A percentile compares a stretch with the other conserved stretches of the same genome.
Evolutionary conservation across 2,113 vertebrate species (phyloP).

Genomic region (Protomyctophum bolini): DNA sequence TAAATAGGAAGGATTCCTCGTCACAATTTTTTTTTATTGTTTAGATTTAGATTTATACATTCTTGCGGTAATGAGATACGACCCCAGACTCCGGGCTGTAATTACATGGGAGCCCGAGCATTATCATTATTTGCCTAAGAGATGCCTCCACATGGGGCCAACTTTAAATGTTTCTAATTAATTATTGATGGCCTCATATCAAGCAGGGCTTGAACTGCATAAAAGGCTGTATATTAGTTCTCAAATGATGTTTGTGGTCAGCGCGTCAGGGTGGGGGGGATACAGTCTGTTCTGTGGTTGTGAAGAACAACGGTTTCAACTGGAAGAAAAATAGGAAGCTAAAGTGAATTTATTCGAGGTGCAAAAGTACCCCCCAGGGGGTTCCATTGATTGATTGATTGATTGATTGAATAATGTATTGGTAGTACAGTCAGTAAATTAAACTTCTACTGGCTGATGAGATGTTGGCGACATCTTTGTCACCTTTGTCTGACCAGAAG

Average conservation of each 20-base stretch:
- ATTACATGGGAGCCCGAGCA: slow-evolving; percentile 68
- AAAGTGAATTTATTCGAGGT: too few relatives aligned
- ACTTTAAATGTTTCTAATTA: slow-evolving; percentile 68
- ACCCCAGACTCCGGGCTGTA: slow-evolving; percentile 61
- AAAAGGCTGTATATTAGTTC: neutral
- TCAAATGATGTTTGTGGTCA: neutral
- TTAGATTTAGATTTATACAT: slow-evolving; percentile 56
- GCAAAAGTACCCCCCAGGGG: too few relatives aligned
- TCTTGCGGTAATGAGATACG: slow-evolving; percentile 61
- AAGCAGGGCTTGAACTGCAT: slow-evolving; percentile 3
- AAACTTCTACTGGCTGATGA: too few relatives aligned
- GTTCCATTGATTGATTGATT: too few relatives aligned
- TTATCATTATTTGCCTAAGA: slow-evolving; percentile 71
- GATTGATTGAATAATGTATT: too few relatives aligned
- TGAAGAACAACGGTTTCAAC: neutral
- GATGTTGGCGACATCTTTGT: too few relatives aligned
- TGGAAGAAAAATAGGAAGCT: too few relatives aligned
- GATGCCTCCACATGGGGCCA: slow-evolving; percentile 59
- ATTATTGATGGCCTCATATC: slow-evolving; percentile 63
- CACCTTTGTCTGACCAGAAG: too few relatives aligned
- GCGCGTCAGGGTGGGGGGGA: too few relatives aligned
- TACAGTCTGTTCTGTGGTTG: neutral
- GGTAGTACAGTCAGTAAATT: too few relatives aligned
- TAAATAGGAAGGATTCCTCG: slow-evolving; percentile 44
- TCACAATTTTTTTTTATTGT: too few relatives aligned